Evolutionary conservation across 2,797 vertebrate species (phyloP).

Genomic region (Pangasius krempfi): DNA sequence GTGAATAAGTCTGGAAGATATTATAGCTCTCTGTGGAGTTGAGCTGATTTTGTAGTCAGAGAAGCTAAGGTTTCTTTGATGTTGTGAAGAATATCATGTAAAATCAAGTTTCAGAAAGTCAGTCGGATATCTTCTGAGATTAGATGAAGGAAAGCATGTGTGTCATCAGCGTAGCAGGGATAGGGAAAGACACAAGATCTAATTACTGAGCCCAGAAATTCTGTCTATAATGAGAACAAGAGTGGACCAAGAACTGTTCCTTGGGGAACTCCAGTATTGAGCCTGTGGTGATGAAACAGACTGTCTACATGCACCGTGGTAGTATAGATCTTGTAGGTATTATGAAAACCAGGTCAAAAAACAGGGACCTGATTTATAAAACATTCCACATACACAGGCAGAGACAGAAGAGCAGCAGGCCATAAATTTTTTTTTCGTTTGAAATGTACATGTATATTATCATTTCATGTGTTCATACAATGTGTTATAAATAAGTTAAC

Average conservation of each 20-base stretch:
- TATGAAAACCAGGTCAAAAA: background rate
- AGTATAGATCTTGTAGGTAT: background rate
- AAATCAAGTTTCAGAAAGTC: background rate
- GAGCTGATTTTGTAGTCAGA: background rate
- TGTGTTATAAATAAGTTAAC: background rate
- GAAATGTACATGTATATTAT: background rate
- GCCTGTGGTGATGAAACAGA: background rate
- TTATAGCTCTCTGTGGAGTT: background rate
- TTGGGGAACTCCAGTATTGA: background rate
- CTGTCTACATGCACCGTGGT: too few species aligned
- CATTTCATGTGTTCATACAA: background rate
- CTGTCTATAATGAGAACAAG: background rate
- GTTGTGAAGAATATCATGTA: background rate
- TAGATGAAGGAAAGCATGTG: background rate
- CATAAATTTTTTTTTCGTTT: background rate
- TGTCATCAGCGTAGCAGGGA: background rate
- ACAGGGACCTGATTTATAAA: background rate
- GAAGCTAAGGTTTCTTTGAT: background rate
- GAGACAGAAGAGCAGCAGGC: background rate
- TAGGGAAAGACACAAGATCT: background rate
- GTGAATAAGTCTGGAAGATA: background rate
- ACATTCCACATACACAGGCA: background rate
- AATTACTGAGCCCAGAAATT: background rate
- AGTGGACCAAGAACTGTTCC: background rate
- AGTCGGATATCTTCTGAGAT: background rate